Conservation (phyloP, 1,140 invertebrate species). For the Leucophenga varia region DNA sequence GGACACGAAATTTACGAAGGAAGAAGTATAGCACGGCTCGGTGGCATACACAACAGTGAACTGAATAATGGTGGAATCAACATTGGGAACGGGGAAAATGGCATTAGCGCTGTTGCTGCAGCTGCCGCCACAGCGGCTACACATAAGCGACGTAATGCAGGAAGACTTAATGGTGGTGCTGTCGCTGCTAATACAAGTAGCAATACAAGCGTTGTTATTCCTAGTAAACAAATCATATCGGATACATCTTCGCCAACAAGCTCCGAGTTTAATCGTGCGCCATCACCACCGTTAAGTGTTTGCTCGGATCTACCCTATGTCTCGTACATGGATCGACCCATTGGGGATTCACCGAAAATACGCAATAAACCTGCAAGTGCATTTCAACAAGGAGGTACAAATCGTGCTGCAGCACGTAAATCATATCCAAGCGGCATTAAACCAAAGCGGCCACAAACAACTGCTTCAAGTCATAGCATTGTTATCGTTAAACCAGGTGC, state of each 20-base stretch:
- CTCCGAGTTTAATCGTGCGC: constrained; percentile 59
- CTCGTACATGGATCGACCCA: constrained; percentile 90
- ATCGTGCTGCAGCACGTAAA: constrained; percentile 30
- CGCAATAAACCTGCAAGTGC: constrained; percentile 60
- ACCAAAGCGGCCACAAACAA: constrained; percentile 44
- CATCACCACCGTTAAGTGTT: constrained; percentile 80
- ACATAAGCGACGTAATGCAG: constrained; percentile 25
- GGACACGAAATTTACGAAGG: constrained; percentile 48
- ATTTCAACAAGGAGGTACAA: constrained; percentile 34
- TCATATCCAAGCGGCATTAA: constrained; percentile 37
- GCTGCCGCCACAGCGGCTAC: constrained; percentile 37
- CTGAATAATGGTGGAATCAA: too few relatives aligned
- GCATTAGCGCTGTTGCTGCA: constrained; percentile 29
- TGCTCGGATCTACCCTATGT: constrained; percentile 92
- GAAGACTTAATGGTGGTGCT: constrained; percentile 10
- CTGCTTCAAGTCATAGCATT: constrained; percentile 65
- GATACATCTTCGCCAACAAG: constrained; percentile 42
- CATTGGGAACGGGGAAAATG: too few relatives aligned
- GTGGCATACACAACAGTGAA: too few relatives aligned
- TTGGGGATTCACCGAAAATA: constrained; percentile 81
- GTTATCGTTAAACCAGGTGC: constrained; percentile 81
- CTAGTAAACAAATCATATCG: constrained; percentile 41
- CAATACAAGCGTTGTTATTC: constrained; percentile 38
- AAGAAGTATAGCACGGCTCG: constrained; percentile 1
- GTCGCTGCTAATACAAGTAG: constrained; percentile 3